Conservation (phyloP, 2,888 invertebrate genomes). For the Hartigia nigra region DNA sequence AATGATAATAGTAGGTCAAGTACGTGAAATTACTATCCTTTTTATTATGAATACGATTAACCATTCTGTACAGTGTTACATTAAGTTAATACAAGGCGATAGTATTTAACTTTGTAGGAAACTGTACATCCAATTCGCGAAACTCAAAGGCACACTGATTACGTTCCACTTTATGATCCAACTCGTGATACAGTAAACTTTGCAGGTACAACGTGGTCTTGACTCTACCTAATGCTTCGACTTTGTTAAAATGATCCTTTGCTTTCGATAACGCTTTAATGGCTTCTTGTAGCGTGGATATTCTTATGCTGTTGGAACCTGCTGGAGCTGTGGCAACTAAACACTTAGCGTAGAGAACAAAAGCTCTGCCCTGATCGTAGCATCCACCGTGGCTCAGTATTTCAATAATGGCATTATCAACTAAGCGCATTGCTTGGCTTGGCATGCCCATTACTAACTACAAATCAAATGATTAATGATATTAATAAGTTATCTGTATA, state of each 20-base stretch:
- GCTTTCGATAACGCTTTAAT: slow-evolving; percentile 75
- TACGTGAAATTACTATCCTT: neutral
- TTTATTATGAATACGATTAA: neutral
- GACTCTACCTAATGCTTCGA: slow-evolving; percentile 81
- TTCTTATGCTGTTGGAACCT: slow-evolving; percentile 66
- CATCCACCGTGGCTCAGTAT: slow-evolving; percentile 85
- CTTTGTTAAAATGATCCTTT: slow-evolving; percentile 76
- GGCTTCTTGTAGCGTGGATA: slow-evolving; percentile 69
- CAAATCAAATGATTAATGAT: slow-evolving; percentile 19
- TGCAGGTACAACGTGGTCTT: slow-evolving; percentile 80
- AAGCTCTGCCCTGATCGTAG: slow-evolving; percentile 82
- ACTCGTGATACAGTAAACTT: slow-evolving; percentile 75
- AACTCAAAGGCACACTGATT: slow-evolving; percentile 88
- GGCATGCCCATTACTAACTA: slow-evolving; percentile 81
- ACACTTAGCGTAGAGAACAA: slow-evolving; percentile 83
- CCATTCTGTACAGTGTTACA: neutral
- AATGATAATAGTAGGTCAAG: neutral
- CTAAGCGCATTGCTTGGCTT: slow-evolving; percentile 78
- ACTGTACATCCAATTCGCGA: slow-evolving; percentile 80
- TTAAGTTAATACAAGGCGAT: slow-evolving; percentile 50
- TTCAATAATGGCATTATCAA: slow-evolving; percentile 77
- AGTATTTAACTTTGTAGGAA: slow-evolving; percentile 72
- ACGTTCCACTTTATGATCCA: slow-evolving; percentile 77
- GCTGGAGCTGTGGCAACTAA: slow-evolving; percentile 74
- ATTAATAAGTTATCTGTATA: neutral